These are phyloP conservation scores for Zaprionus taronus DNA, from an alignment of 1,140 invertebrate species.

Conservation along the genomic window DNA sequence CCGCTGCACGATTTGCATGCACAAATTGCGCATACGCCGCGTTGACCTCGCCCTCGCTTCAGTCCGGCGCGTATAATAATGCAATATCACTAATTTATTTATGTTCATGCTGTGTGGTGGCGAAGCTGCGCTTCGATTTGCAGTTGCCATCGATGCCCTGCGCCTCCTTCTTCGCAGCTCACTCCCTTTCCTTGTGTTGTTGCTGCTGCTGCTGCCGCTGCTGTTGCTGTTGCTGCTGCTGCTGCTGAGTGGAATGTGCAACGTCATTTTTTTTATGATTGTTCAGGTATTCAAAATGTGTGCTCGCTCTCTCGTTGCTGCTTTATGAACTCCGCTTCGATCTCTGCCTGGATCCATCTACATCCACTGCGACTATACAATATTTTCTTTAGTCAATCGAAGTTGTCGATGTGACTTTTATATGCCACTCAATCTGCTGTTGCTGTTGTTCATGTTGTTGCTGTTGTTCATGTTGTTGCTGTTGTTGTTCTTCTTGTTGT, in stretches of 20 bases:
- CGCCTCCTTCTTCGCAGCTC: background rate
- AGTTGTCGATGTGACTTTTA: conserved; percentile 83
- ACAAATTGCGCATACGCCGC: conserved; percentile 77
- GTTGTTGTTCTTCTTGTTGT: conserved; percentile 39
- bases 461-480: conserved; percentile 57
- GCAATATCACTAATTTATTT: conserved; percentile 82
- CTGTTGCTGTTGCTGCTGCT: conserved; percentile 29
- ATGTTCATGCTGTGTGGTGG: conserved; percentile 67
- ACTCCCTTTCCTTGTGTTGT: background rate
- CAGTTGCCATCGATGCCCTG: background rate
- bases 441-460: conserved; percentile 53
- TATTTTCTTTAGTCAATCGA: conserved; percentile 83
- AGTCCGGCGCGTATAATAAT: conserved; percentile 44
- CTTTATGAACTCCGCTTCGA: conserved; percentile 50
- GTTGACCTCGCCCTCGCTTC: conserved; percentile 59
- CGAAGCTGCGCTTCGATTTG: conserved; percentile 35
- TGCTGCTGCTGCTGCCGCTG: conserved; percentile 13
- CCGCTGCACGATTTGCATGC: conserved; percentile 42
- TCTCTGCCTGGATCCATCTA: conserved; percentile 23
- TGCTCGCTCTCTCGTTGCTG: conserved; percentile 48
- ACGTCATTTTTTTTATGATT: conserved; percentile 82
- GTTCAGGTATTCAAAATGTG: conserved; percentile 80
- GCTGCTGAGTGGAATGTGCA: conserved; percentile 73
- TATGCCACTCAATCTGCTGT: conserved; percentile 76
- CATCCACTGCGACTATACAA: conserved; percentile 52